phyloP scores from a whole-genome alignment of 2,888 invertebrate genomes.

The Euzetes globulus region DNA sequence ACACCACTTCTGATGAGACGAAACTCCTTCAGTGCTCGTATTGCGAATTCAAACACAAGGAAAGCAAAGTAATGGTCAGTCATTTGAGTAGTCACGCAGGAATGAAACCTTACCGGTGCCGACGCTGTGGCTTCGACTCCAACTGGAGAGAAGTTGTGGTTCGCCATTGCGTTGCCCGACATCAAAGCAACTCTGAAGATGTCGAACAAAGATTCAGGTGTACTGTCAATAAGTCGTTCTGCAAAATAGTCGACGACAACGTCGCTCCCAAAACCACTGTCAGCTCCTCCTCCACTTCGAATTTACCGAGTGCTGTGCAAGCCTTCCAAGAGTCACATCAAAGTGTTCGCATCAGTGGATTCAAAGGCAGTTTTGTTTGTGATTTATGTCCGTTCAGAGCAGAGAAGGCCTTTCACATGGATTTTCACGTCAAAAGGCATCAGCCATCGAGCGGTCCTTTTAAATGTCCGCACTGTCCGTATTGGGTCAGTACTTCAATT shows the following conservation, averaged over 20 bases:
- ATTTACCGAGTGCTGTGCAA: slow-evolving; percentile 10
- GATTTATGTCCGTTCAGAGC: slow-evolving; percentile 65
- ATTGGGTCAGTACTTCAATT: slow-evolving; percentile 48
- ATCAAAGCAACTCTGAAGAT: slow-evolving; percentile 39
- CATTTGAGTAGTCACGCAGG: slow-evolving; percentile 41
- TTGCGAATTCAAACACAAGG: slow-evolving; percentile 40
- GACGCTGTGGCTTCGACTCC: slow-evolving; percentile 47
- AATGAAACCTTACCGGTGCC: slow-evolving; percentile 41
- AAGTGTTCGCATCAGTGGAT: slow-evolving; percentile 24
- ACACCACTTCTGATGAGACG: slow-evolving; percentile 1
- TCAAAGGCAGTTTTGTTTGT: slow-evolving; percentile 49
- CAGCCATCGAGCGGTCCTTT: slow-evolving; percentile 58
- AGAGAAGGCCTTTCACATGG: slow-evolving; percentile 55
- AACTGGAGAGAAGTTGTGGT: slow-evolving; percentile 48
- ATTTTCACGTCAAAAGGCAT: slow-evolving; percentile 63
- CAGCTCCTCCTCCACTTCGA: not conserved
- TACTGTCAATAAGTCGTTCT: slow-evolving; percentile 33
- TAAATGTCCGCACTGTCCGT: slow-evolving; percentile 73
- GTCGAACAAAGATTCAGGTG: slow-evolving; percentile 40
- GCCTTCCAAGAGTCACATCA: slow-evolving; percentile 16
- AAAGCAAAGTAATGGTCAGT: slow-evolving; percentile 41
- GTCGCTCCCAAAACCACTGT: not conserved
- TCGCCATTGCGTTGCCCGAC: slow-evolving; percentile 44
- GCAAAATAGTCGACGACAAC: slow-evolving; percentile 31
- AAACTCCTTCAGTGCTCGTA: slow-evolving; percentile 39